These are phyloP conservation scores for Carassius auratus DNA, from an alignment of 2,113 vertebrate species.

Conservation along the genomic window DNA sequence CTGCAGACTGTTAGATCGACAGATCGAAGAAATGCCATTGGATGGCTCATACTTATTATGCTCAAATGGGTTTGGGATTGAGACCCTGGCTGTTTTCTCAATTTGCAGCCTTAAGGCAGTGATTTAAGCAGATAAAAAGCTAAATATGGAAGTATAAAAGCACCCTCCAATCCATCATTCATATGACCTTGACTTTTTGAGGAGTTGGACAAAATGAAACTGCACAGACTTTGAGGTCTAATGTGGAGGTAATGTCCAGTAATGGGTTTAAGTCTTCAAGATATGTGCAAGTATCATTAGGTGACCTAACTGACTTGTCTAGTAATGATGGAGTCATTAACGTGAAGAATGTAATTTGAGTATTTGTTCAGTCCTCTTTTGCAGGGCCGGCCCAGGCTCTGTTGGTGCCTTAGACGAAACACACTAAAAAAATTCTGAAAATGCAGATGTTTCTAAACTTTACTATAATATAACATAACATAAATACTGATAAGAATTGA, in stretches of 20 bases:
- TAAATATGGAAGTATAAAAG: slow-evolving; percentile 68
- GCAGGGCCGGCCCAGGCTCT: too few species aligned
- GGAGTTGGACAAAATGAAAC: slow-evolving; percentile 56
- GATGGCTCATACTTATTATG: slow-evolving; percentile 78
- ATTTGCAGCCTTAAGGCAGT: slow-evolving; percentile 75
- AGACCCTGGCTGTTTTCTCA: slow-evolving; percentile 76
- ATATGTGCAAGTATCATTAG: neutral
- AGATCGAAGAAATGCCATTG: slow-evolving; percentile 71
- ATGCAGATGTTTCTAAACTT: too few species aligned
- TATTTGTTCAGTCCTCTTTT: slow-evolving; percentile 1
- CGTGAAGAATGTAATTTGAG: neutral
- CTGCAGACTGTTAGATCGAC: slow-evolving; percentile 72
- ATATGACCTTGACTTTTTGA: slow-evolving; percentile 73
- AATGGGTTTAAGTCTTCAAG: slow-evolving; percentile 13
- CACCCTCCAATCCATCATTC: slow-evolving; percentile 68
- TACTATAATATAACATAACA: too few species aligned
- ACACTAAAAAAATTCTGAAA: too few species aligned
- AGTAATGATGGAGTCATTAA: slow-evolving; percentile 16
- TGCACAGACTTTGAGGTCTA: slow-evolving; percentile 3
- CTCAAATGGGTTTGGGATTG: slow-evolving; percentile 77
- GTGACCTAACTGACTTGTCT: slow-evolving; percentile 21
- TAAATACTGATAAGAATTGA: too few species aligned
- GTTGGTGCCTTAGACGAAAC: too few species aligned
- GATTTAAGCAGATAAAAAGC: slow-evolving; percentile 73
- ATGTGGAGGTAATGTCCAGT: neutral